Conservation (phyloP, 2,113 vertebrate species). For the Dryoscopus gambensis region DNA sequence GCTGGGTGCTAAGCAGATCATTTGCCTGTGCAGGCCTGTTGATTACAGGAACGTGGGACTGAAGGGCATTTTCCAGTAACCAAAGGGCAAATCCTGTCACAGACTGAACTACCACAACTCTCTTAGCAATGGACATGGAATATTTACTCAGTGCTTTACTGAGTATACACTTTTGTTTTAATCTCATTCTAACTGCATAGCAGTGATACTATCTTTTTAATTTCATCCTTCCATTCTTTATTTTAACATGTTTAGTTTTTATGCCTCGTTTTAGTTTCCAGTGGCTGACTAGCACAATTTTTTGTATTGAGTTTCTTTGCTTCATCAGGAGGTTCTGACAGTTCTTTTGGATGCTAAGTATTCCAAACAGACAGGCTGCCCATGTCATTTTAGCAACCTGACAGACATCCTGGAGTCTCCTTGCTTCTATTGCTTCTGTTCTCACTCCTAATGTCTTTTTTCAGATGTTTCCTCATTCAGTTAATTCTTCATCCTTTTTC, state of each 20-base stretch:
- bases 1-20: not conserved
- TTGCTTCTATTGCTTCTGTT: not conserved
- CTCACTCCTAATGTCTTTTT: not conserved
- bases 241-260: not conserved
- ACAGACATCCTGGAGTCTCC: not conserved
- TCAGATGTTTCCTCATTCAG: not conserved
- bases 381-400: not conserved
- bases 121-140: not conserved
- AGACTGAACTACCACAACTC: not conserved
- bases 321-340: not conserved
- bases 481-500: not conserved
- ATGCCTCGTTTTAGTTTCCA: not conserved
- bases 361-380: not conserved
- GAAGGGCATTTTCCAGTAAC: not conserved
- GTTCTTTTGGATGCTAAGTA: not conserved
- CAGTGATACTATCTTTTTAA: not conserved
- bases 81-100: not conserved
- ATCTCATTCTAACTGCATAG: not conserved
- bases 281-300: not conserved
- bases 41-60: not conserved
- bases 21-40: not conserved
- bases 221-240: not conserved
- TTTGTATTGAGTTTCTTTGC: not conserved
- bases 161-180: not conserved
- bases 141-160: not conserved